phyloP scores from a whole-genome alignment of 2,113 vertebrate genomes.

The Myiopsitta monachus region DNA sequence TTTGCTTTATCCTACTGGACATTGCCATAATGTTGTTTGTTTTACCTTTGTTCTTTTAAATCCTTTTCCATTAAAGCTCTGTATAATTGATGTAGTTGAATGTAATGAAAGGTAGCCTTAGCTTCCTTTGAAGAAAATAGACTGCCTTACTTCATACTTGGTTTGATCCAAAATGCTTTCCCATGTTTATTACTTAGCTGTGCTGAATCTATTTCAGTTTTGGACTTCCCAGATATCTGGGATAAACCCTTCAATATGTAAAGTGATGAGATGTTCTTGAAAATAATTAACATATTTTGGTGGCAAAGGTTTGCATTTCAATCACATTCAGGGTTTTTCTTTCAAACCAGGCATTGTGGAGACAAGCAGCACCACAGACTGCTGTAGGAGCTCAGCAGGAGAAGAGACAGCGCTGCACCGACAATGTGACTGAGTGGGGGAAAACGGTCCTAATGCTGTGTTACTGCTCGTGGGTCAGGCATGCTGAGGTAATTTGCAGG shows the following conservation, averaged over 20 bases:
- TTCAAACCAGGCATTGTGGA: not conserved
- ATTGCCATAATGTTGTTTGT: not conserved
- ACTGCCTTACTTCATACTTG: slow-evolving; percentile 17
- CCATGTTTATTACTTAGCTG: not conserved
- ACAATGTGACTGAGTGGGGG: not conserved
- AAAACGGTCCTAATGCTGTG: not conserved
- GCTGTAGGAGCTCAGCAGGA: slow-evolving; percentile 36
- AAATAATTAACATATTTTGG: not conserved
- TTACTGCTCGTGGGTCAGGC: not conserved
- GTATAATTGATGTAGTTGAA: not conserved
- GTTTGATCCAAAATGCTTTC: not conserved
- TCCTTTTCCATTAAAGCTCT: not conserved
- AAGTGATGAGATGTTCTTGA: not conserved
- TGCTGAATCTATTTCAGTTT: not conserved
- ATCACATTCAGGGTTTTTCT: not conserved
- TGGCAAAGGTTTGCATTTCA: not conserved
- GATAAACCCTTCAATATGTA: not conserved
- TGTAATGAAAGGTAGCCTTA: not conserved
- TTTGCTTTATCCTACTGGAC: not conserved
- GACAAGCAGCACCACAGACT: not conserved
- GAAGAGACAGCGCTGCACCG: not conserved
- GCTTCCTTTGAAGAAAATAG: slow-evolving; percentile 15
- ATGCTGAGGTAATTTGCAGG: not conserved
- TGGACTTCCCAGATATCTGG: not conserved
- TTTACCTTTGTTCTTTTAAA: slow-evolving; percentile 21